These are phyloP conservation scores for Probaryconus sp. DNA, from an alignment of 1,140 invertebrate species.

Conservation along the genomic window DNA sequence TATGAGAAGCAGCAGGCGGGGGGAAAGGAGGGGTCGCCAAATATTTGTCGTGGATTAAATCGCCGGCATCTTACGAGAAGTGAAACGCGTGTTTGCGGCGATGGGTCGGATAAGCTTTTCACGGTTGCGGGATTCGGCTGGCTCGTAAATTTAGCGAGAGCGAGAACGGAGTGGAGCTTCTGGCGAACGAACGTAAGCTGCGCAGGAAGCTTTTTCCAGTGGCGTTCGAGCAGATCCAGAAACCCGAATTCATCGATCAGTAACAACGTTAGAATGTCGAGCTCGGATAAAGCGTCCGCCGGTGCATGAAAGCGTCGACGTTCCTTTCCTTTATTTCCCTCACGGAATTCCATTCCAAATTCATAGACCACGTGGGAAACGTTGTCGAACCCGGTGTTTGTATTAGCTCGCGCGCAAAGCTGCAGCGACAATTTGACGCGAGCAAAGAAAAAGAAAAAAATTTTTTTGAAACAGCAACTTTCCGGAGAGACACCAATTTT, in stretches of 20 bases:
- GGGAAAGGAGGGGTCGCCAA: conserved; percentile 33
- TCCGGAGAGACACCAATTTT: conserved; percentile 25
- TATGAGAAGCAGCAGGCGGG: too few relatives aligned
- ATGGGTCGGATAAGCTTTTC: conserved; percentile 64
- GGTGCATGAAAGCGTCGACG: conserved; percentile 50
- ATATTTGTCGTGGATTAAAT: conserved; percentile 54
- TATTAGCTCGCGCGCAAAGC: conserved; percentile 50
- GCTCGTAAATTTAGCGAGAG: conserved; percentile 69
- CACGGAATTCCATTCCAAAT: conserved; percentile 58
- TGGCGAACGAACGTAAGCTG: conserved; percentile 58
- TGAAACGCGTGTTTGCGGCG: conserved; percentile 46
- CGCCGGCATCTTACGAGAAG: conserved; percentile 17
- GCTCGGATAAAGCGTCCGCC: conserved; percentile 59
- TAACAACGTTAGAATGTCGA: conserved; percentile 58
- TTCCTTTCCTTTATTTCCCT: conserved; percentile 56
- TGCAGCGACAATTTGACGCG: conserved; percentile 59
- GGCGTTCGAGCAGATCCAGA: conserved; percentile 36
- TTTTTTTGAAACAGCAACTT: conserved; percentile 44
- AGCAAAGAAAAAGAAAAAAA: conserved; percentile 7
- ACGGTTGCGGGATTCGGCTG: conserved; percentile 61
- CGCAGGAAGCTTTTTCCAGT: conserved; percentile 50
- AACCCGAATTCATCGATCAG: conserved; percentile 70
- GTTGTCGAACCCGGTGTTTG: conserved; percentile 54
- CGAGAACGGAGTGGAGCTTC: conserved; percentile 2
- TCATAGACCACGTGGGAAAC: conserved; percentile 62